A percentile compares a stretch with the other conserved stretches of the same genome.
Evolutionary conservation across 2,888 invertebrate species (phyloP).

Genomic region (Loripinus fragilis): DNA sequence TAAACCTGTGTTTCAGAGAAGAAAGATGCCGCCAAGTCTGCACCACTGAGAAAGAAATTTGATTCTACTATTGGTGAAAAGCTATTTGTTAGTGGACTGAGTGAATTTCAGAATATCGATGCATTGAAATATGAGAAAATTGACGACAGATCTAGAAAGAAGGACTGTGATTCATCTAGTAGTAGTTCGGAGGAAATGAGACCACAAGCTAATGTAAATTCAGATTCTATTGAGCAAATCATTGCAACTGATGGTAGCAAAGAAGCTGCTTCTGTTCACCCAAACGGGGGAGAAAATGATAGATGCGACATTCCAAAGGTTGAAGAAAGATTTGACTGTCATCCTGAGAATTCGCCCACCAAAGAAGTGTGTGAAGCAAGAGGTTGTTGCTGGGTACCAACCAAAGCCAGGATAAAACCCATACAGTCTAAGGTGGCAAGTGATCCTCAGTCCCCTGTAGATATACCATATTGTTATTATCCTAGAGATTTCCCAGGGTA

Average conservation of each 20-base stretch:
- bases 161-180: neutral
- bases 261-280: neutral
- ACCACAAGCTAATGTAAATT: neutral
- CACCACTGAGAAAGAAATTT: neutral
- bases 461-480: slow-evolving; percentile 69
- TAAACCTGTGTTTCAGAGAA: no score
- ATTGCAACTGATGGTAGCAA: neutral
- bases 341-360: slow-evolving; percentile 59
- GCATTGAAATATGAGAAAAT: neutral
- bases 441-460: slow-evolving; percentile 43
- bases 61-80: neutral
- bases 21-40: neutral
- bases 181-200: neutral
- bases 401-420: slow-evolving; percentile 26
- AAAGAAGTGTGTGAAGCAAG: slow-evolving; percentile 55
- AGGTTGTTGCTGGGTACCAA: slow-evolving; percentile 70
- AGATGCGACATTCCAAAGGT: slow-evolving; percentile 45
- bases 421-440: neutral
- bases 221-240: neutral
- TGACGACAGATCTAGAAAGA: neutral
- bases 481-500: slow-evolving; percentile 66
- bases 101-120: slow-evolving; percentile 14
- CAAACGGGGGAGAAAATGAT: neutral
- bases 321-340: slow-evolving; percentile 70
- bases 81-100: neutral